These are phyloP conservation scores for Apistogramma diplotaenia DNA, from an alignment of 2,113 vertebrate species.

Conservation along the genomic window DNA sequence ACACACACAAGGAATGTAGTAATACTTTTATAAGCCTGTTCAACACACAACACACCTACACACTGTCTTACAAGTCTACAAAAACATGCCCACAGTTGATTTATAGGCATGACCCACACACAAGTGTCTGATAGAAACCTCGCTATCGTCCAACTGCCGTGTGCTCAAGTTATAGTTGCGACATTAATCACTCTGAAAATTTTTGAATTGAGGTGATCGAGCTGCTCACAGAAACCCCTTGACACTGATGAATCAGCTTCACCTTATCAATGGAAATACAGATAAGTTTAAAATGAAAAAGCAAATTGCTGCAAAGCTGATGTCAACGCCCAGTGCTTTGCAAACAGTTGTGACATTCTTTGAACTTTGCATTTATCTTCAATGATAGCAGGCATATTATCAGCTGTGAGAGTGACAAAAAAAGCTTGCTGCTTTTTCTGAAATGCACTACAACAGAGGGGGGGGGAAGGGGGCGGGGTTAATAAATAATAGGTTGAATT, in stretches of 20 bases:
- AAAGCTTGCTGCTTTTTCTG: constrained; percentile 13
- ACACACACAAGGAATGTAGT: constrained; percentile 64
- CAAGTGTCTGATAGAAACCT: constrained; percentile 10
- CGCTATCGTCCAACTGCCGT: neutral
- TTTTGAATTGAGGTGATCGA: neutral
- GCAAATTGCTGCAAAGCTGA: constrained; percentile 44
- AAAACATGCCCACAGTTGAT: constrained; percentile 56
- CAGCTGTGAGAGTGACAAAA: constrained; percentile 28
- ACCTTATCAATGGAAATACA: constrained; percentile 60
- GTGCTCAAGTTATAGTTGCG: constrained; percentile 1
- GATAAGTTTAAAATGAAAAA: constrained; percentile 59
- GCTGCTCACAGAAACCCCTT: neutral
- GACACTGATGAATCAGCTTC: constrained; percentile 56
- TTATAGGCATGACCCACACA: constrained; percentile 22
- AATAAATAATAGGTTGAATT: neutral
- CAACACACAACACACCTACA: constrained; percentile 57
- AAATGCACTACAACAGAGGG: neutral
- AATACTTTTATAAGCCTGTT: constrained; percentile 59
- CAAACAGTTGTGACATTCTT: constrained; percentile 62
- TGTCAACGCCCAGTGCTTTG: constrained; percentile 55
- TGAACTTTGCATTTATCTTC: constrained; percentile 58
- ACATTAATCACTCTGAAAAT: constrained; percentile 33
- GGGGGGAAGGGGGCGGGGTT: constrained; percentile 2
- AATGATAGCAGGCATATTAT: constrained; percentile 55
- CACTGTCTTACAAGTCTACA: neutral